Evolutionary conservation across 2,113 vertebrate species (phyloP).

Genomic region (Gopherus flavomarginatus): DNA sequence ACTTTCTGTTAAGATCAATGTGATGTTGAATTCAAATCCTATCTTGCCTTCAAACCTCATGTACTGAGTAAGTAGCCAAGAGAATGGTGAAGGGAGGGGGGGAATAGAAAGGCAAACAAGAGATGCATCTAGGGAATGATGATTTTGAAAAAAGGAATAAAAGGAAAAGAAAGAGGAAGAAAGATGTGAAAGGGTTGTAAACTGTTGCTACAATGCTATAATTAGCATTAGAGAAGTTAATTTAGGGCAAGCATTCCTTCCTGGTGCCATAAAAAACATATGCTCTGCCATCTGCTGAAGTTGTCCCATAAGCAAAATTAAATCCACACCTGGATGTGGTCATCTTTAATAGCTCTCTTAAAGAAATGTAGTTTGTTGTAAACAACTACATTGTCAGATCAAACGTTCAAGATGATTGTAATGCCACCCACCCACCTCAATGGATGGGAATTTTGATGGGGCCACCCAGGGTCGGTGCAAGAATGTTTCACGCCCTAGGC

Average conservation of each 20-base stretch:
- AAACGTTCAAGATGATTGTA: neutral
- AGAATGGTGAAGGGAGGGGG: too few species aligned
- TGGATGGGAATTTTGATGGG: neutral
- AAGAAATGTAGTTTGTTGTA: neutral
- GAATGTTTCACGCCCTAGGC: too few species aligned
- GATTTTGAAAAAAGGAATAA: neutral
- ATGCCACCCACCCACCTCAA: too few species aligned
- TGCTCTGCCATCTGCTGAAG: neutral
- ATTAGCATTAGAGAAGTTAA: neutral
- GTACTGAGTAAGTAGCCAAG: neutral
- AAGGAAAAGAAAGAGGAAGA: neutral
- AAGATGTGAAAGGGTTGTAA: neutral
- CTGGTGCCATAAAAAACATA: neutral
- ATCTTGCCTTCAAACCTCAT: neutral
- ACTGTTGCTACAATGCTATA: neutral
- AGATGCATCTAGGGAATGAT: neutral
- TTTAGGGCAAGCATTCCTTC: neutral
- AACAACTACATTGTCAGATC: neutral
- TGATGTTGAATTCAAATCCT: neutral
- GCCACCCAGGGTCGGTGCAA: too few species aligned
- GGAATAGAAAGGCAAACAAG: fast-evolving
- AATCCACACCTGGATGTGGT: neutral
- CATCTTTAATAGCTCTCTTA: neutral
- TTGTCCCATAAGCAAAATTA: neutral
- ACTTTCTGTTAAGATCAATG: neutral